A percentile compares a stretch with the other conserved stretches of the same genome.
Conservation (phyloP, 2,113 vertebrate genomes). For the Takifugu bimaculatus region DNA sequence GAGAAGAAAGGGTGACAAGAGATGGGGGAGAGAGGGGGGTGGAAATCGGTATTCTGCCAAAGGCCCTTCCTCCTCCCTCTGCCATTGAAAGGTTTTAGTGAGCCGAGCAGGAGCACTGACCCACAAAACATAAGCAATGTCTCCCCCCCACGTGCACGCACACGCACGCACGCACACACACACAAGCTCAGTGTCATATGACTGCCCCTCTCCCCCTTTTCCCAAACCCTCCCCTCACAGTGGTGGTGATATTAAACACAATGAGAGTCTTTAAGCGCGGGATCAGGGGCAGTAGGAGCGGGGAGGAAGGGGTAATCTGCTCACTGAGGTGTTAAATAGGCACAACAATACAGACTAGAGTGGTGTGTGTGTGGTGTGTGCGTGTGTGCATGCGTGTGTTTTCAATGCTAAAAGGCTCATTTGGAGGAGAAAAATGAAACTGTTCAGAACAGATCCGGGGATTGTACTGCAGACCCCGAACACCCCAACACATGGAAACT, state of each 20-base stretch:
- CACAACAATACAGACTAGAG: conserved; percentile 69
- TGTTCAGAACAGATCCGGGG: conserved; percentile 59
- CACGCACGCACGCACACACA: conserved; percentile 33
- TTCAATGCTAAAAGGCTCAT: conserved; percentile 66
- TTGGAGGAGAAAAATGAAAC: conserved; percentile 60
- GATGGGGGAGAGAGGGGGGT: conserved; percentile 23
- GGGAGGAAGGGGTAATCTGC: conserved; percentile 63
- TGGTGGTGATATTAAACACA: conserved; percentile 72
- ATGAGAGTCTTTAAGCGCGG: conserved; percentile 72
- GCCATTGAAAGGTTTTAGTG: conserved; percentile 69
- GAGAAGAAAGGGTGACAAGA: conserved; percentile 61
- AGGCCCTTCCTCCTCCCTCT: conserved; percentile 34
- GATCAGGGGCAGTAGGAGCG: conserved; percentile 57
- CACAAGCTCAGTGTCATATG: conserved; percentile 61
- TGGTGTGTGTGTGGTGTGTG: conserved; percentile 26
- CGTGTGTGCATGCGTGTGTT: conserved; percentile 9
- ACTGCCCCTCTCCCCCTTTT: conserved; percentile 45
- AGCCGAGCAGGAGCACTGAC: conserved; percentile 67
- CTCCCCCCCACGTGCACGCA: background rate
- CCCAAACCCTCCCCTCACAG: conserved; percentile 56
- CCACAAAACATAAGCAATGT: conserved; percentile 63
- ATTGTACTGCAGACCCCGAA: conserved; percentile 38
- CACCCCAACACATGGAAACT: conserved; percentile 27
- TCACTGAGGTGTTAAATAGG: conserved; percentile 76
- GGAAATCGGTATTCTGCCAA: conserved; percentile 54